phyloP scores from a whole-genome alignment of 2,113 vertebrate species.

The Jaculus jaculus region DNA sequence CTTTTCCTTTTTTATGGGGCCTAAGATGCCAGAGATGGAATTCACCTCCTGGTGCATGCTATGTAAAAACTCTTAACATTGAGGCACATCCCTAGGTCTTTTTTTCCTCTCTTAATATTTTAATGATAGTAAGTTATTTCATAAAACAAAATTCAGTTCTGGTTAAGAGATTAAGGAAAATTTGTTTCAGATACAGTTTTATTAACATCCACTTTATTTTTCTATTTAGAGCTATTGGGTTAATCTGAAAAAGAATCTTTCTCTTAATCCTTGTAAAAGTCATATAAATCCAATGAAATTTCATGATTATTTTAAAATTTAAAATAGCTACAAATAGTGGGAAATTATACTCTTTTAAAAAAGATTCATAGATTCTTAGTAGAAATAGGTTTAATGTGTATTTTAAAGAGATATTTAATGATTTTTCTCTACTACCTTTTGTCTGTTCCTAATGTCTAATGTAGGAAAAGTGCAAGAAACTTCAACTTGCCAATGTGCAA shows the following conservation, averaged over 20 bases:
- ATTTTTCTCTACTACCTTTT: not conserved
- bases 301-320: not conserved
- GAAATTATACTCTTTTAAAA: slow-evolving; percentile 39
- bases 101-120: slow-evolving; percentile 1
- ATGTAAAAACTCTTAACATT: not conserved
- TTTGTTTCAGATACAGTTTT: slow-evolving; percentile 38
- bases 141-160: slow-evolving; percentile 34
- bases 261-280: not conserved
- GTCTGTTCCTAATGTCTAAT: not conserved
- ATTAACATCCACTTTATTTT: slow-evolving; percentile 3
- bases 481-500: slow-evolving; percentile 99
- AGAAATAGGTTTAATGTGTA: not conserved
- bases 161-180: slow-evolving; percentile 55
- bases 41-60: not conserved
- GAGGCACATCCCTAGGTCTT: not conserved
- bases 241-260: slow-evolving; percentile 18
- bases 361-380: not conserved
- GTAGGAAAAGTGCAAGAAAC: slow-evolving; percentile 96
- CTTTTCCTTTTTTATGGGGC: not conserved
- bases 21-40: not conserved
- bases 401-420: slow-evolving; percentile 1
- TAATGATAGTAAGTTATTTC: slow-evolving; percentile 21
- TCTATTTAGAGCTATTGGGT: not conserved
- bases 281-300: slow-evolving; percentile 8
- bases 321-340: not conserved